Evolutionary conservation across 2,888 invertebrate genomes (phyloP), one percentile per base, ranked within the genome.

Genomic region (Agonopterix alstromeriana): DNA sequence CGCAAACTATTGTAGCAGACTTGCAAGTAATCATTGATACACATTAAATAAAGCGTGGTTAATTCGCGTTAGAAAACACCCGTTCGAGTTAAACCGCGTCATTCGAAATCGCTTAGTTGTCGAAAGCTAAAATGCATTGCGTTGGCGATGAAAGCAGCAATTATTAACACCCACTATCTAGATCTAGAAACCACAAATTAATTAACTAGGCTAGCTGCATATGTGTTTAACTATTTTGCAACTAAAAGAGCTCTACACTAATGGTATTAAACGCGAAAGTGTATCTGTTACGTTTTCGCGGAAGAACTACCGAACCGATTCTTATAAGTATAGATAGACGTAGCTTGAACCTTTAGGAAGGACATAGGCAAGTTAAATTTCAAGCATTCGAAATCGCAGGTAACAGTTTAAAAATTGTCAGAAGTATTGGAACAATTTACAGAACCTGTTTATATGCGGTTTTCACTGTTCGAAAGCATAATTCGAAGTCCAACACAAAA

Each of bases 51-150:
- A 48, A 48, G 14, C 50, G 50, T 50, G 10, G 35, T 35, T 27
- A 35, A 47, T 50, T 41, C 36, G 42, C 35, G 47, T 50, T 45
- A 43, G 52, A 52, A 55, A 58, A 45, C 50, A 44, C 42, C 4
- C 43, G 27, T 41, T 40, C 38, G 38, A 12, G 36, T 50, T 48
- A 49, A 51, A 54, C 46, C 41, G 50, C 53, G 40, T 53, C 57
- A 50, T 55, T 57, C 48, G 48, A 56, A 57, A 60, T 53, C 52
- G 53, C 47, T 55, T 55, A 53, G 47, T 52, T 49, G 45, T 51
- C 45, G 50, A 49, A 49, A 52, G 49, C 52, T 49, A 45, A n/a
- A 51, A 17, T 36, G 43, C 43, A 47, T 49, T 49, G 49, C 47
- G 50, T 36, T 27, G 47, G 11, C 48, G 38, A 51, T 48, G 54